A percentile compares a stretch with the other conserved stretches of the same genome.
These are phyloP conservation scores for Eulemur macaco DNA, from an alignment of 2,113 vertebrate genomes.

Conservation along the genomic window DNA sequence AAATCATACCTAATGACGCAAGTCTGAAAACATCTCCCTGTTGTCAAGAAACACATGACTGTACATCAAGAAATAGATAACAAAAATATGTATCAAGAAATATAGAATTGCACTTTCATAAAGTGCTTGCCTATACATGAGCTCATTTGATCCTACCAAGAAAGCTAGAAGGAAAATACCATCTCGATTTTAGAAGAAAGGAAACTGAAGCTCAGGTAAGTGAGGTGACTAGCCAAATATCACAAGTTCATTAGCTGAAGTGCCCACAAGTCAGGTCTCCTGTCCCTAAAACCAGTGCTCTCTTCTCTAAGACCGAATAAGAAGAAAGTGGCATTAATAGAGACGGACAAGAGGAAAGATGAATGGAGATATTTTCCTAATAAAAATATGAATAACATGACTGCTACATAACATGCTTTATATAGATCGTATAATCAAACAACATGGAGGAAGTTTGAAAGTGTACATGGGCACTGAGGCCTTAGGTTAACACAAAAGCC, in stretches of 20 bases:
- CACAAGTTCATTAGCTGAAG: neutral
- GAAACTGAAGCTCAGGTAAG: neutral
- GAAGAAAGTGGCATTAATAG: neutral
- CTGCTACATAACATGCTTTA: neutral
- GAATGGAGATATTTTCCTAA: neutral
- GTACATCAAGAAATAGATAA: neutral
- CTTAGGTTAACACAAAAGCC: neutral
- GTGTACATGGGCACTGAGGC: fast-evolving
- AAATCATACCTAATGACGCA: neutral
- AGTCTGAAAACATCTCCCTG: neutral
- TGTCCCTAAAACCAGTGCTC: neutral
- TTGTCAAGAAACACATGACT: neutral
- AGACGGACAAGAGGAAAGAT: neutral
- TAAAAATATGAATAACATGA: neutral
- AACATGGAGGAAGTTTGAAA: neutral
- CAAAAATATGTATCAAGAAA: neutral
- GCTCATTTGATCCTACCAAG: neutral
- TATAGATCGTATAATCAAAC: neutral
- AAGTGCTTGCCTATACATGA: neutral
- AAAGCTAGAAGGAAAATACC: neutral
- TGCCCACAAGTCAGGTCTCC: neutral
- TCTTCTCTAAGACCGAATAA: neutral
- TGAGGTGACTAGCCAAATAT: neutral
- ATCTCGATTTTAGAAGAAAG: neutral
- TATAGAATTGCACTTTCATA: neutral